A percentile compares a stretch with the other conserved stretches of the same genome.
phyloP scores from a whole-genome alignment of 2,113 vertebrate genomes.

The Oostethus manadensis region DNA sequence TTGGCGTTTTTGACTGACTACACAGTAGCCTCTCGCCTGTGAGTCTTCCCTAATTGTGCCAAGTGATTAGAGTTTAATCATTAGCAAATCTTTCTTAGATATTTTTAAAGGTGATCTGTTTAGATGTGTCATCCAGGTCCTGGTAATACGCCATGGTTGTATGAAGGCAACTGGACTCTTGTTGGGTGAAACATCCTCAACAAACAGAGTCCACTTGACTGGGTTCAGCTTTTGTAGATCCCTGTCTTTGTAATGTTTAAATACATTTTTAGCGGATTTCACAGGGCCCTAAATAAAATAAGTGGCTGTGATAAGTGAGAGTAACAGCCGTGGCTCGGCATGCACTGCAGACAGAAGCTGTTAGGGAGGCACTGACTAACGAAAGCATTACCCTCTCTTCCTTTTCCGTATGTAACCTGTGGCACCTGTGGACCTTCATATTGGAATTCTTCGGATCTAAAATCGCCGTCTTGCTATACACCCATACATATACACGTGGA shows the following conservation, averaged over 20 bases:
- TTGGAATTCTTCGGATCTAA: constrained; percentile 92
- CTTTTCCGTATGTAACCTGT: constrained; percentile 99
- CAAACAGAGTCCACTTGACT: background rate
- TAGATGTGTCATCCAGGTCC: no score
- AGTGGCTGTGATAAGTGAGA: background rate
- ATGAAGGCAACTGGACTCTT: no score
- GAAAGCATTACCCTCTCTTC: constrained; percentile 99
- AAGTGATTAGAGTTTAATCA: background rate
- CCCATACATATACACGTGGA: constrained; percentile 46
- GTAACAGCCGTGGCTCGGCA: constrained; percentile 39
- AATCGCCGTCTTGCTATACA: constrained; percentile 24
- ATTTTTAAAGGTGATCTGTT: background rate
- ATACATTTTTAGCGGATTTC: background rate
- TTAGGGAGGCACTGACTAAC: constrained; percentile 73
- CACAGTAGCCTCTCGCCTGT: background rate
- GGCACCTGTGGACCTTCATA: constrained; percentile 99
- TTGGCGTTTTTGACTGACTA: background rate
- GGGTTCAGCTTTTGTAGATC: background rate
- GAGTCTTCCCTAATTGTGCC: background rate
- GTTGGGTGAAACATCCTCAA: no score
- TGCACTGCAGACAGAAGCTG: constrained; percentile 43
- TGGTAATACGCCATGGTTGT: no score
- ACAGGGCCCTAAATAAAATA: constrained; percentile 4
- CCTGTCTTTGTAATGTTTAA: background rate
- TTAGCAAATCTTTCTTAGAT: background rate